Conservation (phyloP, 2,113 vertebrate genomes). For the Silurus asotus region DNA sequence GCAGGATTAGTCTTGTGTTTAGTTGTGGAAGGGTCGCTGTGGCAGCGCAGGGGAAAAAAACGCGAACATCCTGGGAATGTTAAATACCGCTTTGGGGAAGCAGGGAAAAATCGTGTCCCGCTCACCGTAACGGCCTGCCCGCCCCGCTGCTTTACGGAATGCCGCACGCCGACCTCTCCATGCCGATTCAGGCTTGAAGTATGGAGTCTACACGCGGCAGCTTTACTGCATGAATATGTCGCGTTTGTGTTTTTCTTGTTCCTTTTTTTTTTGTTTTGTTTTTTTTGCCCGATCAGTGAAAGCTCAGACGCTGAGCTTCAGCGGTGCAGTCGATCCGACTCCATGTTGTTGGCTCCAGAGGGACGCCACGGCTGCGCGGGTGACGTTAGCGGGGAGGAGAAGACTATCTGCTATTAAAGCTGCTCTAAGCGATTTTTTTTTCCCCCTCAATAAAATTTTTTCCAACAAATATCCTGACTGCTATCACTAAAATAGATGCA, state of each 20-base stretch:
- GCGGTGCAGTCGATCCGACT: conserved; percentile 65
- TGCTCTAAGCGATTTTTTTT: conserved; percentile 33
- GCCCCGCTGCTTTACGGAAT: conserved; percentile 51
- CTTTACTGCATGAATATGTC: conserved; percentile 49
- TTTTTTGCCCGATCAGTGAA: conserved; percentile 32
- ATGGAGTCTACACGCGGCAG: conserved; percentile 33
- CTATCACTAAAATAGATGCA: background rate
- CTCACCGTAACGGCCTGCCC: conserved; percentile 74
- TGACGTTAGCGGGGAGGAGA: conserved; percentile 71
- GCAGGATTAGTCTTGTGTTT: background rate
- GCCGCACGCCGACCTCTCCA: conserved; percentile 60
- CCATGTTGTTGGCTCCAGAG: conserved; percentile 75
- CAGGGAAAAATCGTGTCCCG: conserved; percentile 51
- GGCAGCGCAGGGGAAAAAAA: background rate
- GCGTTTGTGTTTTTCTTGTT: conserved; percentile 28
- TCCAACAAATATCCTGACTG: background rate
- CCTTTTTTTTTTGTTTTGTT: conserved; percentile 32
- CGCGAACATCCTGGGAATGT: conserved; percentile 23
- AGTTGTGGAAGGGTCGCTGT: background rate
- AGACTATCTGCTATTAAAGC: conserved; percentile 54
- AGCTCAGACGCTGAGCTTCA: conserved; percentile 45
- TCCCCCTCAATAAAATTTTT: background rate
- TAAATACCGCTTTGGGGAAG: conserved; percentile 38
- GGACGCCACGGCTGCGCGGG: conserved; percentile 74
- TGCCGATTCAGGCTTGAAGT: conserved; percentile 54